Evolutionary conservation across 2,797 vertebrate species (phyloP), one percentile per base, ranked within the genome.

Genomic region (Microchirus variegatus): DNA sequence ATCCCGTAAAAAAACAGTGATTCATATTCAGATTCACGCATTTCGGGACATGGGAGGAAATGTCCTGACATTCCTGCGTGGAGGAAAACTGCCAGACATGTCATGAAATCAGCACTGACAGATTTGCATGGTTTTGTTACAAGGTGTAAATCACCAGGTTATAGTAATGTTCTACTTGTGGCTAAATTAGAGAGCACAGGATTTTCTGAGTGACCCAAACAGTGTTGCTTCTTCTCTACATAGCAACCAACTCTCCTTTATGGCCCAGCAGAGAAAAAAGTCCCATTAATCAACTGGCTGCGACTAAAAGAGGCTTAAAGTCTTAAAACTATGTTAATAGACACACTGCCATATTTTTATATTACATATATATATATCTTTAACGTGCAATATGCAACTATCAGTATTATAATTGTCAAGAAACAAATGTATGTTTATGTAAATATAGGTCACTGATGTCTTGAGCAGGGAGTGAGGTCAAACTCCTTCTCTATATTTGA

Each of bases 71-170:
- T 87, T 85, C 80, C 84, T 78, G 3, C 31, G 77, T 16, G 51
- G 61, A 87, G 85, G 86, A 85, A 87, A 12, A 84, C 83, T 60
- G 81, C 84, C 76, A 73, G 83, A 90, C 91, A 83, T 90, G 91
- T 90, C 84, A 76, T 88, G 85, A 88, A 91, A 89, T 86, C 82
- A 84, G 84, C 73, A 83, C 82, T 87, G 79, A 87, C 79, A 89
- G 86, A 85, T 88, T 73, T 84, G 82, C 77, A 84, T 75, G 82
- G 75, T 80, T 88, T 79, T 75, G 60, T 73, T 68, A 62, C 73
- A 59, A 71, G 70, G 79, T 84, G 73, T 92, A 93, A 93, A 92
- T 93, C 91, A 91, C 63, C 5, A 48, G 67, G 51, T 77, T 84
- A 52, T 53, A 73, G 72, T 74, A 74, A 83, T 75, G 60, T 60